phyloP scores from a whole-genome alignment of 2,113 vertebrate species.

The Electrona antarctica region DNA sequence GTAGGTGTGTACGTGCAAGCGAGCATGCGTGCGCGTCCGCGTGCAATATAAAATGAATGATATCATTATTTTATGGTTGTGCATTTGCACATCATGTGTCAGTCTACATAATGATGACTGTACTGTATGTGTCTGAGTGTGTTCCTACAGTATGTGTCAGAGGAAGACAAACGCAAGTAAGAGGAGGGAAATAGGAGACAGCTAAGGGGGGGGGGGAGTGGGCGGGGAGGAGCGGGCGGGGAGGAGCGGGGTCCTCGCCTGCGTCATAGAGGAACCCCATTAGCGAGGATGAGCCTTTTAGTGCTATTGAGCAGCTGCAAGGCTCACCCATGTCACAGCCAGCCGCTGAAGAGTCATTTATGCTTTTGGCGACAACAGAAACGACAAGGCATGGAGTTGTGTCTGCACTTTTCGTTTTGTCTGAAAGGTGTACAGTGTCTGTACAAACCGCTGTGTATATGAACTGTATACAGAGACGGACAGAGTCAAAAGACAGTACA shows the following conservation, averaged over 20 bases:
- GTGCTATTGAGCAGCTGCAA: conserved; percentile 76
- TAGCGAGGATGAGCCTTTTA: conserved; percentile 79
- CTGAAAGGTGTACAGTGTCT: too few species aligned
- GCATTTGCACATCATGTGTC: too few species aligned
- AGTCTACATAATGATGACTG: too few species aligned
- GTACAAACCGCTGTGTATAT: too few species aligned
- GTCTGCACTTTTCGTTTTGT: too few species aligned
- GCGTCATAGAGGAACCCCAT: conserved; percentile 78
- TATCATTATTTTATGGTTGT: too few species aligned
- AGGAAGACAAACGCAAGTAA: background rate
- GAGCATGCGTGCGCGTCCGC: background rate
- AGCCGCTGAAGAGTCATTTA: conserved; percentile 54
- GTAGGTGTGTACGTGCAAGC: background rate
- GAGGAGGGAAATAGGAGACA: background rate
- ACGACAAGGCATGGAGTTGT: too few species aligned
- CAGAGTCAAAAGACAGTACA: too few species aligned
- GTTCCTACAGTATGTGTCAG: conserved; percentile 28
- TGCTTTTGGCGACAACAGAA: too few species aligned
- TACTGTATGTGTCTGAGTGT: background rate
- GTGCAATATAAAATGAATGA: background rate
- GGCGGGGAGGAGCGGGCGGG: background rate
- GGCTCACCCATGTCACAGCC: conserved; percentile 59
- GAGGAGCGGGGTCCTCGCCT: conserved; percentile 51
- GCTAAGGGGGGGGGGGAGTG: conserved; percentile 8
- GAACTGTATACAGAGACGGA: too few species aligned